phyloP scores from a whole-genome alignment of 2,797 vertebrate genomes.

The Labeo calbasu region DNA sequence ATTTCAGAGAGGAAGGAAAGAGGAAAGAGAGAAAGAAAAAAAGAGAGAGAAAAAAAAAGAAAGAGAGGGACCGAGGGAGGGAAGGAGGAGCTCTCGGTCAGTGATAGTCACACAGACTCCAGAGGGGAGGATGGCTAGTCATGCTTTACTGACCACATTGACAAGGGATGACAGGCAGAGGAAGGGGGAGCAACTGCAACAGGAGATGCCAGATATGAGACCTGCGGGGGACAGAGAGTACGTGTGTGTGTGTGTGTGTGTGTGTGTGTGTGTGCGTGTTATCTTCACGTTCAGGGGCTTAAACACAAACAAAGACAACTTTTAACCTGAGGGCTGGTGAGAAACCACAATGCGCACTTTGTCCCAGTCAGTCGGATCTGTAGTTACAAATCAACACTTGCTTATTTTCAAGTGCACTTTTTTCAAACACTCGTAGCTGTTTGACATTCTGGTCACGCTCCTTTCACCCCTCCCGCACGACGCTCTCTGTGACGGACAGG shows the following conservation, averaged over 20 bases:
- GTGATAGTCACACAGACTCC: constrained; percentile 48
- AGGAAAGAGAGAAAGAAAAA: background rate
- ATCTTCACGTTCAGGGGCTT: constrained; percentile 46
- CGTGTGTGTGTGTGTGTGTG: constrained; percentile 28
- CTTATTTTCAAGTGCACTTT: constrained; percentile 7
- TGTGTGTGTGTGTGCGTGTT: constrained; percentile 16
- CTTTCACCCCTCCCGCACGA: background rate
- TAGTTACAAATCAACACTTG: constrained; percentile 23
- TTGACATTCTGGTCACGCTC: background rate
- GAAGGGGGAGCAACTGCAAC: constrained; percentile 57
- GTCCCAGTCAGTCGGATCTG: background rate
- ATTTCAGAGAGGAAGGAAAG: constrained; percentile 32
- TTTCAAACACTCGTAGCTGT: background rate
- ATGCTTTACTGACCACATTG: constrained; percentile 75
- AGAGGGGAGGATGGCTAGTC: constrained; percentile 59
- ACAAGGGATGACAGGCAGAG: constrained; percentile 62
- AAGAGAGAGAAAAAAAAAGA: background rate
- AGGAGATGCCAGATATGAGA: constrained; percentile 58
- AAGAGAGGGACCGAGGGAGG: background rate
- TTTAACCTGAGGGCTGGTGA: constrained; percentile 26
- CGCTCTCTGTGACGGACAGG: constrained; percentile 44
- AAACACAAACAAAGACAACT: constrained; percentile 46
- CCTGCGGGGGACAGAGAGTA: constrained; percentile 30
- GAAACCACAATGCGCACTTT: constrained; percentile 14
- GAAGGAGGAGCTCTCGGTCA: constrained; percentile 44